Evolutionary conservation across 2,797 vertebrate species (phyloP).

Genomic region (Simalia tracyae): DNA sequence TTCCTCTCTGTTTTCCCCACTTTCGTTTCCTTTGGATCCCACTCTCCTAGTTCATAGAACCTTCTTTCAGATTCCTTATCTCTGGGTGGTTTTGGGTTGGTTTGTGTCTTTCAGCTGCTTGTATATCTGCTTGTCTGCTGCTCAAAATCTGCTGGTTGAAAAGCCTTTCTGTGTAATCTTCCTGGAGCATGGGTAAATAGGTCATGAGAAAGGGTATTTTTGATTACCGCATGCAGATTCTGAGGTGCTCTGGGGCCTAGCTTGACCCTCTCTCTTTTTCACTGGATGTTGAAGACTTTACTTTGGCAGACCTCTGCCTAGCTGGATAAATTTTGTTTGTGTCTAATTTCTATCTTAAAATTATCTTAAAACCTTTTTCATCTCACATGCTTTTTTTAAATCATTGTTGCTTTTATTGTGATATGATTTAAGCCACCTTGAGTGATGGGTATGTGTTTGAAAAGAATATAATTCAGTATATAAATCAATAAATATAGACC

Average conservation of each 20-base stretch:
- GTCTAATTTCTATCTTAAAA: neutral
- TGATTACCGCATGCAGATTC: neutral
- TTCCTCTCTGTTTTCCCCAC: neutral
- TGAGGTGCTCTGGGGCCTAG: neutral
- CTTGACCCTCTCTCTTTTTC: neutral
- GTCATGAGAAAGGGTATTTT: neutral
- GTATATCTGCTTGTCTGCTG: neutral
- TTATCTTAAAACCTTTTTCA: neutral
- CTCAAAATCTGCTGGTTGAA: neutral
- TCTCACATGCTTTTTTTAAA: neutral
- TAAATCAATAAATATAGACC: neutral
- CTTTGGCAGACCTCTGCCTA: neutral
- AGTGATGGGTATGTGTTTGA: neutral
- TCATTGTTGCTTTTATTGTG: neutral
- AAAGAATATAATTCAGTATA: neutral
- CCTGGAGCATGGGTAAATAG: neutral
- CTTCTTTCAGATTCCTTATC: neutral
- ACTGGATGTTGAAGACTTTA: neutral
- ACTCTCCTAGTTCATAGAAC: neutral
- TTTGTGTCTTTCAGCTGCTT: neutral
- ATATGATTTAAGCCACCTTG: neutral
- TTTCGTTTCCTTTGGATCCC: neutral
- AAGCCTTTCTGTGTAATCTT: neutral
- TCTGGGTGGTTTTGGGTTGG: neutral
- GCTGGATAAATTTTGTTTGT: neutral